Percentiles rank a stretch among this genome's conserved stretches.
These are phyloP conservation scores for Sebastes umbrosus DNA, from an alignment of 2,797 vertebrate species.

Conservation along the genomic window DNA sequence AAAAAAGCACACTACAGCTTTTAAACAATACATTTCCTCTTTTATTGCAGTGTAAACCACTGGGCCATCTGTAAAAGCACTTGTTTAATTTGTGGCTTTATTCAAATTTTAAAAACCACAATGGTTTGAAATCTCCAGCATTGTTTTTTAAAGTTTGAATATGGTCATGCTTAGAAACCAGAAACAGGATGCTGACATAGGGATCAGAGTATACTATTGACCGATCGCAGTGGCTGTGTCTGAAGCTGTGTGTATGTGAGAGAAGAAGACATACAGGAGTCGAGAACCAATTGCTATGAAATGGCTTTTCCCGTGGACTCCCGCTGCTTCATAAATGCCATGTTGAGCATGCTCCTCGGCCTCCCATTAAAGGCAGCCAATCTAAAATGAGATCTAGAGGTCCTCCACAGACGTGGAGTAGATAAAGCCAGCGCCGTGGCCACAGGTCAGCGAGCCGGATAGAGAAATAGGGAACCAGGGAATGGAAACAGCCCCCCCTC, in stretches of 20 bases:
- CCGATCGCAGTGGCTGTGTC: background rate
- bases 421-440: slow-evolving; percentile 35
- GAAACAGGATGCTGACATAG: background rate
- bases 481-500: slow-evolving; percentile 8
- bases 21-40: background rate
- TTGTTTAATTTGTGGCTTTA: background rate
- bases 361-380: slow-evolving; percentile 41
- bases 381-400: slow-evolving; percentile 73
- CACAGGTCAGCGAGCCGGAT: slow-evolving; percentile 47
- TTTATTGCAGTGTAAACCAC: background rate
- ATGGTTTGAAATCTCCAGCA: background rate
- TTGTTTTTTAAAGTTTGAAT: background rate
- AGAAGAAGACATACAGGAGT: background rate
- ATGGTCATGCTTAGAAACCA: background rate
- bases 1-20: background rate
- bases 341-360: slow-evolving; percentile 15
- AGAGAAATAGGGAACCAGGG: slow-evolving; percentile 18
- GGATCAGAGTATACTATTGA: background rate
- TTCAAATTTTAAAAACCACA: background rate
- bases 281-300: slow-evolving; percentile 4
- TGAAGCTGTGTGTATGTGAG: background rate
- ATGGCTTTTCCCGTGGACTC: background rate
- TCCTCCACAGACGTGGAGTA: background rate
- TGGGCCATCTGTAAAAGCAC: too few species aligned
- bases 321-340: slow-evolving; percentile 39